These are phyloP conservation scores for Sapayoa aenigma DNA, from an alignment of 2,113 vertebrate genomes.

Conservation along the genomic window DNA sequence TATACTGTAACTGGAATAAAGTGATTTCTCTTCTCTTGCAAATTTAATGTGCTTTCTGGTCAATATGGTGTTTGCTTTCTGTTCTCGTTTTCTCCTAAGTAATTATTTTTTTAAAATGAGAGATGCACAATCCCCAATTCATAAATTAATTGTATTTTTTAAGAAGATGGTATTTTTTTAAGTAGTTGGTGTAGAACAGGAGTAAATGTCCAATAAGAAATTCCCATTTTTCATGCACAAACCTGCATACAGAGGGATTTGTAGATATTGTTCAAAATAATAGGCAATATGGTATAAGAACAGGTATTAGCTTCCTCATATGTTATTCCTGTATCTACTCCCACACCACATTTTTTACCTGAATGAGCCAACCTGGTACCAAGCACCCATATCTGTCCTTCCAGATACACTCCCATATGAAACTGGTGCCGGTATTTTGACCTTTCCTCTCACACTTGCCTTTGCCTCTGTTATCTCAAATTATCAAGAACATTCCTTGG, in stretches of 20 bases:
- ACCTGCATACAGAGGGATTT: background rate
- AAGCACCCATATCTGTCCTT: background rate
- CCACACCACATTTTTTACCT: background rate
- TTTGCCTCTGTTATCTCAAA: conserved; percentile 48
- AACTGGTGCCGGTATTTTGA: conserved; percentile 13
- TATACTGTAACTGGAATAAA: background rate
- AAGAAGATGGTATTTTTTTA: background rate
- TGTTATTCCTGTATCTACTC: background rate
- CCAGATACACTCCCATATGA: background rate
- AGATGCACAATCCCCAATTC: background rate
- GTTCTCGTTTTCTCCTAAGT: background rate
- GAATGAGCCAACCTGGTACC: background rate
- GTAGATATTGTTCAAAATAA: background rate
- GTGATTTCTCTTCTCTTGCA: background rate
- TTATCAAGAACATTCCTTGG: conserved; percentile 23
- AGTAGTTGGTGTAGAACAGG: background rate
- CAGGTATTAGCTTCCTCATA: background rate
- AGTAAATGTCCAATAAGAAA: background rate
- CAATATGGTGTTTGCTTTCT: background rate
- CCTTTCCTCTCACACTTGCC: conserved; percentile 19
- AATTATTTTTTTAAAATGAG: background rate
- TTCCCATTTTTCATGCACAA: background rate
- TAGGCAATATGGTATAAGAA: background rate
- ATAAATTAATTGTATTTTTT: background rate
- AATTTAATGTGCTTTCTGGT: background rate